phyloP scores from a whole-genome alignment of 2,797 vertebrate genomes.

The Gymnopithys bicolor region DNA sequence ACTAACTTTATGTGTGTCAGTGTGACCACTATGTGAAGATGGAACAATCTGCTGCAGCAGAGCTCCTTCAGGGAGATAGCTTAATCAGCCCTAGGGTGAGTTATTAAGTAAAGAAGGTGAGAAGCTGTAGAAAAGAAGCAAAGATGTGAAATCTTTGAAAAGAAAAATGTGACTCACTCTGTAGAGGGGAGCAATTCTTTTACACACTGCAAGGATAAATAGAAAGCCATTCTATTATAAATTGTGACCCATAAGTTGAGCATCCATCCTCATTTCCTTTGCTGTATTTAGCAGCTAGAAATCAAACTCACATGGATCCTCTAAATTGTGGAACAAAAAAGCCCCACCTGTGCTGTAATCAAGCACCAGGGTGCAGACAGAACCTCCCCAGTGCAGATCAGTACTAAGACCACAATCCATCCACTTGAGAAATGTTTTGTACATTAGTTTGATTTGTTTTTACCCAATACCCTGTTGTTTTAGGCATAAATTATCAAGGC shows the following conservation, averaged over 20 bases:
- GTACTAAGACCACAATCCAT: not conserved
- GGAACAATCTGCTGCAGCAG: not conserved
- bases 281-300: not conserved
- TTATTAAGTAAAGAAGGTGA: not conserved
- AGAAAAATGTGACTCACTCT: not conserved
- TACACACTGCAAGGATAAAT: not conserved
- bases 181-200: not conserved
- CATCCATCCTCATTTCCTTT: not conserved
- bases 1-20: not conserved
- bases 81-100: constrained; percentile 1
- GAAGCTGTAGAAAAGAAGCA: not conserved
- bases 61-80: not conserved
- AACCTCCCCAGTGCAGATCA: not conserved
- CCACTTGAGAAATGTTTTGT: not conserved
- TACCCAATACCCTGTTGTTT: not conserved
- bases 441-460: not conserved
- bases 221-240: not conserved
- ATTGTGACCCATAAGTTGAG: not conserved
- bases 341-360: not conserved
- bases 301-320: not conserved
- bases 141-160: not conserved
- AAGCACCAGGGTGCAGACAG: not conserved
- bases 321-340: not conserved
- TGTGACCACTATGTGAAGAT: not conserved
- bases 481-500: not conserved